Base-by-base conservation (phyloP, 1,140 invertebrate genomes). In the Drosophila auraria region DNA sequence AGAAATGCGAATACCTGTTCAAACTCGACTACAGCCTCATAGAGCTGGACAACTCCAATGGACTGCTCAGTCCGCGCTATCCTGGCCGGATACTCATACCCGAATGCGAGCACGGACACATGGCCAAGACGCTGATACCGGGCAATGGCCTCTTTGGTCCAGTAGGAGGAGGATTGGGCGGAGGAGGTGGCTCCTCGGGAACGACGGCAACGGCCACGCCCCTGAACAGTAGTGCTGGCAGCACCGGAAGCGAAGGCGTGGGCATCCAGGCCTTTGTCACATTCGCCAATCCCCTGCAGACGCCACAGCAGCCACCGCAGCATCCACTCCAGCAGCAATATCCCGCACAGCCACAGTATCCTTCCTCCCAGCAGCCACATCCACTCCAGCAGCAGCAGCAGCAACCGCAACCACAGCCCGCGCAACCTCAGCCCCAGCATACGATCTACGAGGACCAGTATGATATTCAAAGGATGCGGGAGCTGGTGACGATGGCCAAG, bases 31-130 rank as follows among this genome's bases (percentile, higher is more conserved):
- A 96, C 83, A 94, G 93, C 66, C 92, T 95, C 78, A 94, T 94
- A 51, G 93, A 94, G 76, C 93, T 97, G 70, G 94, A 94, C 50
- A 97, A 97, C 83, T 93, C 93, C 30, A 94, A 93, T 72, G 96
- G 96, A n/a, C 95, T 96, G 82, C 93, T 97, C n/a, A 96, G 96
- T 93, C 94, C 94, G 49, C 95, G 96, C 69, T 97, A 97, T 93
- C 97, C 96, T 42, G 95, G 94, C 78, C 95, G 95, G 61, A 93
- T 97, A 60, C 94, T 97, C 50, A 94, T 97, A 78, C 93, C 96
- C 15, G 95, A 97, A 87, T 94, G 95, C 90, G 96, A 97, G 61
- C 78, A 90, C 27, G 83, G 89, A 5, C 91, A 93, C 63, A 93
- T 92, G 87, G 66, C 91, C 44, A 91, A 87, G n/a, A 92, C 82